Base-by-base conservation (phyloP, 2,113 vertebrate species). In the Channa argus region DNA sequence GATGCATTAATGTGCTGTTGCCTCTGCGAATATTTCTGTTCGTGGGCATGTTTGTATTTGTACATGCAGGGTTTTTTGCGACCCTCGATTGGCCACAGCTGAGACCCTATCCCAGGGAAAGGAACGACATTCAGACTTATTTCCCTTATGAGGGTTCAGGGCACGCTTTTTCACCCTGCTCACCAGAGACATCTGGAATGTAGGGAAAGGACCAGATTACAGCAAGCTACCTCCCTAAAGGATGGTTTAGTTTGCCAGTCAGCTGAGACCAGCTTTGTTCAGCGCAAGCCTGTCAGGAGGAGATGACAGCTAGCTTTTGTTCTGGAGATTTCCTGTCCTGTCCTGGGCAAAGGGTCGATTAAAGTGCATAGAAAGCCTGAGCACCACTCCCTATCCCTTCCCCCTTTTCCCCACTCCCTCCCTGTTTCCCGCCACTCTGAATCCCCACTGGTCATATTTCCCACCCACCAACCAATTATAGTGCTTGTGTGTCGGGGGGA, bases 261-360 rank as follows among this genome's bases (percentile, higher is more conserved):
- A 84, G 85, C 81, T 84, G 63, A 82, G 71, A 73, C 61, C 53
- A 60, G 83, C 82, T 82, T 76, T 86, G 78, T 87, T 82, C 58
- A 3, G 39, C 58, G 47, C 10, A 10, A 77, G 68, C 12, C 24
- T 52, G 74, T 82, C 77, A 83, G 83, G 72, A 74, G 61, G 77
- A 66, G 82, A 81, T 83, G 85, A 87, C 87, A 84, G 84, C 74
- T 68, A 3, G 67, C 84, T 89, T 91, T 91, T 91, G 90, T 91
- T 91, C 71, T 39, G 71, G 71, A 89, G 78, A 74, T 89, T 89
- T 91, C 89, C 89, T 77, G 78, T 70, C 79, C 69, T 59, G 56
- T 92, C 52, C 79, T 64, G 65, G 74, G 78, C 78, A 60, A 76
- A 79, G 70, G 90, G 84, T 91, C 68, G 65, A 38, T 86, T 71